Conservation (phyloP, 1,140 invertebrate genomes). For the Apocrypta bakeri region DNA sequence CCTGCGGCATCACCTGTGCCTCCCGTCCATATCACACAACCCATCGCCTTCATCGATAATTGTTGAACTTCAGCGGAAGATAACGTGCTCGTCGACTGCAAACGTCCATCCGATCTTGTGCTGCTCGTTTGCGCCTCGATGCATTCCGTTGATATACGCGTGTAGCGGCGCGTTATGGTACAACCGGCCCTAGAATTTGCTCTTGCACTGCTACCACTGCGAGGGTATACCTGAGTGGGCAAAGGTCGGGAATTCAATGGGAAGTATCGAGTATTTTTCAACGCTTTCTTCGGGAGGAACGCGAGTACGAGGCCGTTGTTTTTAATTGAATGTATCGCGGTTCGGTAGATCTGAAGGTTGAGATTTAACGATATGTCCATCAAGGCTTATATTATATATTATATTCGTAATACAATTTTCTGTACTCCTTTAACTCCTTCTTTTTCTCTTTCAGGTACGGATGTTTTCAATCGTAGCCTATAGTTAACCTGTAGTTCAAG, state of each 20-base stretch:
- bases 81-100: background rate
- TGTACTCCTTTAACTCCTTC: background rate
- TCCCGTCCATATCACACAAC: background rate
- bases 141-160: constrained; percentile 10
- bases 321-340: constrained; percentile 7
- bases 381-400: background rate
- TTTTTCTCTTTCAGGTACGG: background rate
- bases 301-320: background rate
- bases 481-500: no score
- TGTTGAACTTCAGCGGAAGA: constrained; percentile 15
- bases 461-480: background rate
- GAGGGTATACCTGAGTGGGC: background rate
- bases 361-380: background rate
- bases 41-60: constrained; percentile 27
- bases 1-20: background rate
- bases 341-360: background rate
- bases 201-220: background rate
- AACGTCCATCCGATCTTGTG: background rate
- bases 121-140: background rate
- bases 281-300: background rate
- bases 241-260: constrained; percentile 13
- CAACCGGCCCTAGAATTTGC: background rate
- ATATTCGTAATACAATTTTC: no score
- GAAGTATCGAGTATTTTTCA: background rate
- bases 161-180: background rate